Evolutionary conservation across 2,888 invertebrate species (phyloP), one percentile per base, ranked within the genome.

Genomic region (Patella pellucida): DNA sequence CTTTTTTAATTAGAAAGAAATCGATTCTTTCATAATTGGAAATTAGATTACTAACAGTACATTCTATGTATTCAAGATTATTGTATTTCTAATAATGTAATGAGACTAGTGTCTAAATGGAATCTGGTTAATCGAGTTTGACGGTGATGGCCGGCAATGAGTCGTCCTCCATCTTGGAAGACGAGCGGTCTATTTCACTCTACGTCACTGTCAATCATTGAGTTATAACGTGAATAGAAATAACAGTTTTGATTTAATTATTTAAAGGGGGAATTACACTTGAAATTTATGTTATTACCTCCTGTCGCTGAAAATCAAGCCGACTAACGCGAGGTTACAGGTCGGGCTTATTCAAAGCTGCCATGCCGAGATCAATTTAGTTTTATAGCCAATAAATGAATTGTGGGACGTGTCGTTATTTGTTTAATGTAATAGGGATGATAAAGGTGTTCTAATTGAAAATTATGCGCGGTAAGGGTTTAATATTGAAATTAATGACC

Each of bases 221-320:
- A 19, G 19, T 23, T 11, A 62, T 62, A 11, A 23, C 62, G 62
- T 62, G 62, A 62, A 23, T 62, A 19, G 23, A 62, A 62, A 62
- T 62, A 62, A 62, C 62, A 23, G 62, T 23, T 62, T 19, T 23
- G 62, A 62, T 62, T 62, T 62, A 23, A 62, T 62, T 62, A 62
- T 62, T 23, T 23, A 62, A 23, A 23, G 62, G 23, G 23, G 62
- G 23, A 62, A 62, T 62, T 23, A 62, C 19, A 23, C 62, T 19
- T 23, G 62, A 62, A 62, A 62, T 62, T 62, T 15, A 19, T 62
- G 23, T 23, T 62, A 19, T 62, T 62, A 62, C 19, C 14, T 62
- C 62, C 23, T 62, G 23, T 19, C 19, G 62, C 23, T 62, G 62
- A 62, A 62, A 19, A 14, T 62, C 62, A 62, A 19, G 62, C 62